Base-by-base conservation (phyloP, 2,113 vertebrate genomes). In the Phocoena sinus region DNA sequence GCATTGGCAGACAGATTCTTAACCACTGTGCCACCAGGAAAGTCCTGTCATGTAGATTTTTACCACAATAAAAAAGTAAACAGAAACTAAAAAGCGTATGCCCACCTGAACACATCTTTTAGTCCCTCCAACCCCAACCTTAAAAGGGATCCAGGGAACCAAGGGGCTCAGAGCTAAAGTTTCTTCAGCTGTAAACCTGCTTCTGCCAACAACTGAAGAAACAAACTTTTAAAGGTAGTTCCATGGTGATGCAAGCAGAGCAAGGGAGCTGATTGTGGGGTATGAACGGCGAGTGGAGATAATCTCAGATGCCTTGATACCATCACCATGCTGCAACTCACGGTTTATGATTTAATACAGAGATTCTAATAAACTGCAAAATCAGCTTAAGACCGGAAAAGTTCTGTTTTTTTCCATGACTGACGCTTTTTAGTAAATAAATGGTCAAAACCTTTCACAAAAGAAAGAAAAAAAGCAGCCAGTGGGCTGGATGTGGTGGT, bases 401-500 rank as follows among this genome's bases (percentile, higher is more conserved):
- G 11, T 36, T 31, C 68, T 88, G 83, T 8, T 38, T 68, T 8
- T 15, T 60, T 26, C 63, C 26, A 3, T 7, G 28, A 71, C 15
- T n/a, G 73, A 23, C 3, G 6, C 44, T 56, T 36, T 47, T 84
- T 23, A 94, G 88, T 10, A 84, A 89, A 25, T 33, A 50, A 36
- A 38, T 15, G 25, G 41, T 56, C 25, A n/a, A 82, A 14, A 18
- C 3, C 41, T 93, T 50, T 71, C 68, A 41, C 6, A 18, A 5
- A 5, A 67, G 15, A 62, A 58, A 89, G 50, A 38, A 33, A 12
- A 12, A 14, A 6, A n/a, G 47, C 5, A 33, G 67, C 33, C 28
- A 1, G 41, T 1, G 56, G 53, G 13, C 74, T 13, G 33, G 8
- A 12, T 10, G 1, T 23, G 65, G 71, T 12, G 0, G 0, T 6